A percentile compares a stretch with the other conserved stretches of the same genome.
These are phyloP conservation scores for Aldabrachelys gigantea DNA, from an alignment of 2,113 vertebrate genomes.

Conservation along the genomic window DNA sequence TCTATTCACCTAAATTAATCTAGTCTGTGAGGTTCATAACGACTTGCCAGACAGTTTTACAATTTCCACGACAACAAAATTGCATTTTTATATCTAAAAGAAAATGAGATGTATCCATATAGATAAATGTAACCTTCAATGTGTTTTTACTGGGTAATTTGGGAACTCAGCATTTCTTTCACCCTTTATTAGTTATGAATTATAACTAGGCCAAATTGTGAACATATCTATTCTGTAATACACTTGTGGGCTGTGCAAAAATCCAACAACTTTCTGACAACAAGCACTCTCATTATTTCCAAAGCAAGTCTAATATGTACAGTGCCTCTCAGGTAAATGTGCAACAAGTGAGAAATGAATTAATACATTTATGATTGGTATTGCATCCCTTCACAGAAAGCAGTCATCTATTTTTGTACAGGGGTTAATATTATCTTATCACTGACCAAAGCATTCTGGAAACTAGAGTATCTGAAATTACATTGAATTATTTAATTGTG, in stretches of 20 bases:
- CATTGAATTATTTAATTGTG: conserved; percentile 94
- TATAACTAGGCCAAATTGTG: neutral
- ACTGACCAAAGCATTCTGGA: conserved; percentile 78
- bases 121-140: neutral
- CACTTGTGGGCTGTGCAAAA: neutral
- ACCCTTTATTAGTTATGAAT: conserved; percentile 9
- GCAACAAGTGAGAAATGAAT: neutral
- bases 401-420: neutral
- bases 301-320: neutral
- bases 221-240: neutral
- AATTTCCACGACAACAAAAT: neutral
- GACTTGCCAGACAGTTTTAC: neutral
- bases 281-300: conserved; percentile 9
- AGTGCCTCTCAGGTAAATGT: neutral
- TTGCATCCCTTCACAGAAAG: conserved; percentile 7
- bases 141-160: neutral
- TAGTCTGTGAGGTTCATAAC: neutral
- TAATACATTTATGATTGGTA: neutral
- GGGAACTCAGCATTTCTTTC: neutral
- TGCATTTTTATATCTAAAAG: neutral
- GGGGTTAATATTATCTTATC: conserved; percentile 68
- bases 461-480: conserved; percentile 91
- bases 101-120: neutral
- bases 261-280: neutral
- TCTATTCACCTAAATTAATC: neutral